phyloP scores from a whole-genome alignment of 2,797 vertebrate species.

The Megaceryle alcyon region DNA sequence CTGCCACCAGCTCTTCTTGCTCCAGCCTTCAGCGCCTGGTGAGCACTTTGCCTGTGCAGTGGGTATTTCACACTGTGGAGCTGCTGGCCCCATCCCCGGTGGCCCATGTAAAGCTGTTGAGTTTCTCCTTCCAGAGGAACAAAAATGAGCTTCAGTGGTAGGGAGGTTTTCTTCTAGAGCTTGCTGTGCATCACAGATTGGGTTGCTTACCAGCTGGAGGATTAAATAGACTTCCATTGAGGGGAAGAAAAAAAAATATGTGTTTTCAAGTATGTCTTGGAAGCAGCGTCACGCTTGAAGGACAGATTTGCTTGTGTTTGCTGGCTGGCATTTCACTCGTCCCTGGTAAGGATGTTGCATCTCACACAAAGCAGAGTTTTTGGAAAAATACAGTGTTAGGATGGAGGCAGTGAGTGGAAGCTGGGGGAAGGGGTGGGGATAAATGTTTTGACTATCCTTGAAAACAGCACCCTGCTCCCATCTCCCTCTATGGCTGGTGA shows the following conservation, averaged over 20 bases:
- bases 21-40: neutral
- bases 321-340: conserved; percentile 7
- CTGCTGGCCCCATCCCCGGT: neutral
- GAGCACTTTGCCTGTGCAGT: neutral
- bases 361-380: neutral
- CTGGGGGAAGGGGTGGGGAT: neutral
- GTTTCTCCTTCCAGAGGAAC: neutral
- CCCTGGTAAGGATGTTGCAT: neutral
- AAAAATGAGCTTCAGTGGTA: neutral
- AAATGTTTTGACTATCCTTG: neutral
- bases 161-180: conserved; percentile 18
- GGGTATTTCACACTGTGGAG: neutral
- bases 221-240: conserved; percentile 38
- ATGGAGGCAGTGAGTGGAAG: neutral
- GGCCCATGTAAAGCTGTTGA: neutral
- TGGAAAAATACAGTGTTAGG: conserved; percentile 32
- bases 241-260: neutral
- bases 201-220: conserved; percentile 42
- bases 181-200: neutral
- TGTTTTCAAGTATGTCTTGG: conserved; percentile 34
- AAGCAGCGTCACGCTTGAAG: neutral
- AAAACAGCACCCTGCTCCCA: neutral
- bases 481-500: neutral
- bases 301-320: conserved; percentile 41
- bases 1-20: neutral